Percentiles rank a stretch among this genome's conserved stretches.
Conservation (phyloP, 2,113 vertebrate genomes). For the Labeo catla region DNA sequence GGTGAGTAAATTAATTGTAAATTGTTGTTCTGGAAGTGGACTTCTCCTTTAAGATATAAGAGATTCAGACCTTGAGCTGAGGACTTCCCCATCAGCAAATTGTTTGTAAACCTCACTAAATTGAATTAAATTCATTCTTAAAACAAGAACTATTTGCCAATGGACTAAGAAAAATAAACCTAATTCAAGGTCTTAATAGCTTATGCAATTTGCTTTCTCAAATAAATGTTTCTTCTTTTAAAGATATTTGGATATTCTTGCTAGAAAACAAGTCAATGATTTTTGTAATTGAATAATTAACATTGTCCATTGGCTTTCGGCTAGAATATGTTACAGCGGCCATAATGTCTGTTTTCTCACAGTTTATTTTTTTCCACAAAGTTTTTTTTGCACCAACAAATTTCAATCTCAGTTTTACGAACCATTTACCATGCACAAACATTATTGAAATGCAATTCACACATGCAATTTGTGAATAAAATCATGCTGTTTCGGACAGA, state of each 20-base stretch:
- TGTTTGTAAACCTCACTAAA: background rate
- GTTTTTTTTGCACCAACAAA: background rate
- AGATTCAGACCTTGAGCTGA: background rate
- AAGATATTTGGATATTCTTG: background rate
- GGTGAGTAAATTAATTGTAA: no score
- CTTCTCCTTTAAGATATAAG: background rate
- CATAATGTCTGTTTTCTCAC: background rate
- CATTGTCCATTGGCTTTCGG: background rate
- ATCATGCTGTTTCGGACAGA: background rate
- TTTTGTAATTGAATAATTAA: background rate
- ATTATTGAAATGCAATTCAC: background rate
- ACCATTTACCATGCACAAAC: background rate
- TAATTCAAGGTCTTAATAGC: background rate
- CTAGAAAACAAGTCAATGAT: background rate
- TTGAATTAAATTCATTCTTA: background rate
- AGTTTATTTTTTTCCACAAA: background rate
- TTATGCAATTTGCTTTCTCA: background rate
- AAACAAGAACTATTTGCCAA: background rate
- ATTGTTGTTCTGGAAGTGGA: no score
- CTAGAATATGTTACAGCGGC: background rate
- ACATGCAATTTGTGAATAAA: background rate
- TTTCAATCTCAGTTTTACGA: background rate
- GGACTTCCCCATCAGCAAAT: background rate
- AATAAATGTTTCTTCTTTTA: background rate
- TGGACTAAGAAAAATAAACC: background rate